Evolutionary conservation across 2,113 vertebrate genomes (phyloP), one percentile per base, ranked within the genome.

Genomic region (Microcebus tavaratra): DNA sequence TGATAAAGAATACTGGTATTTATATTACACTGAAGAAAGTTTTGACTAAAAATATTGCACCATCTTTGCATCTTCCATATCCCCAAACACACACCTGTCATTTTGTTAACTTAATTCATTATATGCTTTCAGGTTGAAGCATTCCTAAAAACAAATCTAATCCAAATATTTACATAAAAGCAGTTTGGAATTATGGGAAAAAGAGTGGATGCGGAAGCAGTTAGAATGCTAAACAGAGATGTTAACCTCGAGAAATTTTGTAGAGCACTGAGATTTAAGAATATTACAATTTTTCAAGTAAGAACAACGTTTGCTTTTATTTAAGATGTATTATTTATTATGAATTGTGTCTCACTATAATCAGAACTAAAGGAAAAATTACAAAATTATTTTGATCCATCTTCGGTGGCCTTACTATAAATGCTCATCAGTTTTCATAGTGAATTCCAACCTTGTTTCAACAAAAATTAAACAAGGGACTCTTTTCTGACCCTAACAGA

Each of bases 11-110:
- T 65, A 25, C 3, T 65, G 25, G 36, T 92, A 27, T 63, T 86
- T 94, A 70, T 63, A n/a, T 82, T 78, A 87, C 63, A 87, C 3
- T 6, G 1, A 87, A 90, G 39, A 68, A 94, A 68, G 31, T 80
- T 96, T 92, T 75, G 42, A 90, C 57, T 88, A 61, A 92, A 94
- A 94, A 36, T 80, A 93, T 86, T 59, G 10, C 18, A 65, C 27
- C 48, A n/a, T 83, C n/a, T 80, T 94, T 87, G 15, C 42, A 85
- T 86, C 27, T 72, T 93, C 50, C n/a, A 21, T 48, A 75, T 72
- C 8, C 36, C 80, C 27, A 25, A 61, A 72, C 23, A 81, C 18
- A 57, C 12, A 53, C 39, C 81, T 81, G 18, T 78, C n/a, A 55
- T 42, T 81, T 73, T 85, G 42, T 45, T 94, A 67, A 88, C 31